Conservation (phyloP, 2,797 vertebrate species). For the Macropus fuliginosus region DNA sequence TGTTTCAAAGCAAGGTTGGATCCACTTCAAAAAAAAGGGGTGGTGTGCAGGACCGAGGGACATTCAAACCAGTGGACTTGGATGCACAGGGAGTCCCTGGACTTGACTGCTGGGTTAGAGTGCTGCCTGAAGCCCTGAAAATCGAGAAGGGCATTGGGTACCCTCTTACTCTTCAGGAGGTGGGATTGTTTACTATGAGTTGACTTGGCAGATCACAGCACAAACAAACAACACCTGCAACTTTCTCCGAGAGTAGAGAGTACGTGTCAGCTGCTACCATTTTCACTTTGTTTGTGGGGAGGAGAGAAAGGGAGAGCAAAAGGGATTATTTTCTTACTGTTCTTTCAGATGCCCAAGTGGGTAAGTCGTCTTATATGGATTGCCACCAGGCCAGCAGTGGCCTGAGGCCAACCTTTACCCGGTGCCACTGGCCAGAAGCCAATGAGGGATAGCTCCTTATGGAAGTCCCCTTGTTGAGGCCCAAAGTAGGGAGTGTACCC, state of each 20-base stretch:
- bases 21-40: background rate
- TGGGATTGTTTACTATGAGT: background rate
- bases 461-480: background rate
- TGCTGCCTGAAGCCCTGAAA: background rate
- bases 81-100: background rate
- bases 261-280: background rate
- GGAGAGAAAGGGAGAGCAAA: background rate
- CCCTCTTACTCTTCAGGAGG: background rate
- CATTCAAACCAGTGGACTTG: background rate
- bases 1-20: background rate
- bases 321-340: background rate
- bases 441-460: background rate
- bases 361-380: background rate
- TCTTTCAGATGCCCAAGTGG: background rate
- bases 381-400: background rate
- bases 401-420: background rate
- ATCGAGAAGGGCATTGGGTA: background rate
- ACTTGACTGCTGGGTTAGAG: background rate
- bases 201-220: background rate
- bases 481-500: background rate
- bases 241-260: background rate
- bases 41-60: background rate
- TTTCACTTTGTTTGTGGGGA: background rate
- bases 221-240: constrained; percentile 45
- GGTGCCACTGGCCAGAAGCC: too few relatives aligned